Evolutionary conservation across 1,140 invertebrate species (phyloP), one percentile per base, ranked within the genome.

Genomic region (Orchestia grillus): DNA sequence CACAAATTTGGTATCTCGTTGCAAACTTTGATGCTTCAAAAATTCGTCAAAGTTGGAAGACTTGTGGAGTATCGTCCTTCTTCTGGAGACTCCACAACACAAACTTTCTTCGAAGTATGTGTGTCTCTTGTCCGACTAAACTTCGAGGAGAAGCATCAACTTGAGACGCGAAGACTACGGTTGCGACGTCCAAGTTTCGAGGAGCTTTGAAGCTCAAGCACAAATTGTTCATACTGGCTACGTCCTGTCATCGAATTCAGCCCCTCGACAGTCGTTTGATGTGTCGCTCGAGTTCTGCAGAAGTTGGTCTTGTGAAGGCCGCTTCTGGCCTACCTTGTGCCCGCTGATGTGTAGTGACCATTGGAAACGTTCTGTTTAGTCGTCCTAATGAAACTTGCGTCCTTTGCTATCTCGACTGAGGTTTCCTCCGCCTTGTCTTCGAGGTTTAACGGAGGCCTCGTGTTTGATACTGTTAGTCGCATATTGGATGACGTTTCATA

Each of bases 251-350:
- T 44, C 44, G 44, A 45, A 94, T 94, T 94, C 43, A 44, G 28
- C 44, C 44, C 36, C 92, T 94, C 44, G 92, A 40, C 40, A 15
- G 36, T 40, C 92, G 92, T 94, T 94, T 94, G 92, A 94, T 94
- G 43, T 45, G 92, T 40, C 43, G 47, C 44, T 94, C 43, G 44
- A 94, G 92, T 94, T 94, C 44, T 94, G 16, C 8, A 42, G 8
- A 94, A 94, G 92, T 94, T 94, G 41, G 36, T 40, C 92, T 47
- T 47, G 92, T 94, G 19, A n/a, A 42, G 88, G 88, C 88, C 88
- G 8, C 88, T 90, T 15, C 41, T 0, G 16, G 88, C 88, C n/a
- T 42, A 15, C 43, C 41, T 8, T 43, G 88, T 42, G 88, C 28
- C 8, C n/a, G n/a, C 41, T 90, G n/a, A 90, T 90, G 88, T 90